Percentiles rank a stretch among this genome's conserved stretches.
Evolutionary conservation across 30 jellyfish, hydroid and myxozoan genomes (phyloP).

Genomic region (Pelagia noctiluca): DNA sequence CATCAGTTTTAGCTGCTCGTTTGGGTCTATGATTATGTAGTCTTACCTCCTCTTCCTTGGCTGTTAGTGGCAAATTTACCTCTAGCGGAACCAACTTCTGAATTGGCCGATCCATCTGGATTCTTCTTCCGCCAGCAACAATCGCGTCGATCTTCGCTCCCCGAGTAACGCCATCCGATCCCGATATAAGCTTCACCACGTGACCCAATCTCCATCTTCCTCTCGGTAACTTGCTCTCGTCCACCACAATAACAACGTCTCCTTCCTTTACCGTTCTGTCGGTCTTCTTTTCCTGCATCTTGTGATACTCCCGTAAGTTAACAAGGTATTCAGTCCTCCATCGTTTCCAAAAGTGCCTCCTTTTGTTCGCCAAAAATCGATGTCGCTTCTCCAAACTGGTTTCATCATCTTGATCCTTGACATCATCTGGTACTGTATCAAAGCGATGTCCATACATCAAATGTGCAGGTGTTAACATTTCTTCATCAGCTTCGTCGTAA

Average conservation of each 20-base stretch:
- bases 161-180: not conserved
- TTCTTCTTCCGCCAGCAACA: not conserved
- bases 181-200: not conserved
- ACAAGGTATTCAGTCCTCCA: constrained; percentile 20
- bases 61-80: not conserved
- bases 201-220: constrained; percentile 26
- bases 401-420: not conserved
- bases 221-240: not conserved
- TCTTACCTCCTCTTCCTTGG: constrained; percentile 5
- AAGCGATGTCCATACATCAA: constrained; percentile 26
- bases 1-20: constrained; percentile 27
- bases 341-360: constrained; percentile 8
- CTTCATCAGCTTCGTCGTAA: constrained; percentile 17
- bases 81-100: constrained; percentile 30
- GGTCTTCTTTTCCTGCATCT: not conserved
- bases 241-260: constrained; percentile 19
- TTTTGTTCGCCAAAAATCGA: not conserved
- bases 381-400: not conserved
- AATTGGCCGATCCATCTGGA: constrained; percentile 16
- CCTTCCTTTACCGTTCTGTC: not conserved
- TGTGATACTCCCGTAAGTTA: not conserved
- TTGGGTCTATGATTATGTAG: not conserved
- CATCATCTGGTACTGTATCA: not conserved
- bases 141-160: constrained; percentile 20
- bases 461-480: constrained; percentile 44